These are phyloP conservation scores for Neolamprologus falcicula DNA, from an alignment of 2,113 vertebrate genomes.

Conservation along the genomic window DNA sequence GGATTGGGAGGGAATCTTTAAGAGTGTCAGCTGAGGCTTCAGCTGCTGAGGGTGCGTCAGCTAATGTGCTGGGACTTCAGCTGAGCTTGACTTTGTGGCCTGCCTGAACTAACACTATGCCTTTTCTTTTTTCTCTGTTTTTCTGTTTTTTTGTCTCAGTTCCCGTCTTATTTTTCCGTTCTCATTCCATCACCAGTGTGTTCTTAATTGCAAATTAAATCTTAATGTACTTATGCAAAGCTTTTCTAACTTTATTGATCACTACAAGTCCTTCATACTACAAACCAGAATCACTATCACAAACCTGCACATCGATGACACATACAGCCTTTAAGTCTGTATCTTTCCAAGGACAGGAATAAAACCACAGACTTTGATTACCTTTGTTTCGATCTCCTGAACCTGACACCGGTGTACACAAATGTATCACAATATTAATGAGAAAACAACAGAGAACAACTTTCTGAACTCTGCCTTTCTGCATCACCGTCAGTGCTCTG, in stretches of 20 bases:
- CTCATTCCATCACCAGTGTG: neutral
- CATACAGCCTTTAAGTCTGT: neutral
- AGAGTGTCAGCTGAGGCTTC: neutral
- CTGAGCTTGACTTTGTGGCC: neutral
- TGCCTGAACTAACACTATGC: neutral
- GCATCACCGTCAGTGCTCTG: neutral
- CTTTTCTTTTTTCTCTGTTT: neutral
- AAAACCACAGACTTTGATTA: neutral
- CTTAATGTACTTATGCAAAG: neutral
- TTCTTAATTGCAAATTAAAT: neutral
- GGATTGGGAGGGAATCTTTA: neutral
- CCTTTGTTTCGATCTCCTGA: neutral
- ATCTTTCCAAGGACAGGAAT: neutral
- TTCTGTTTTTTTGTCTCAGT: neutral
- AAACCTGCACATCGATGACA: neutral
- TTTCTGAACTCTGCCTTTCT: neutral
- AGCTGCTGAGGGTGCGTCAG: fast-evolving
- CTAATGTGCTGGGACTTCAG: neutral
- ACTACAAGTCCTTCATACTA: neutral
- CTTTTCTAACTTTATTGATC: neutral
- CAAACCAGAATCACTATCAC: neutral
- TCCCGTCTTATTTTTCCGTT: neutral
- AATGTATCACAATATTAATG: neutral
- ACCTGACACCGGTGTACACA: neutral
- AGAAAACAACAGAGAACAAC: neutral